Evolutionary conservation across 2,797 vertebrate genomes (phyloP).

Genomic region (Pangasius larnaudii): DNA sequence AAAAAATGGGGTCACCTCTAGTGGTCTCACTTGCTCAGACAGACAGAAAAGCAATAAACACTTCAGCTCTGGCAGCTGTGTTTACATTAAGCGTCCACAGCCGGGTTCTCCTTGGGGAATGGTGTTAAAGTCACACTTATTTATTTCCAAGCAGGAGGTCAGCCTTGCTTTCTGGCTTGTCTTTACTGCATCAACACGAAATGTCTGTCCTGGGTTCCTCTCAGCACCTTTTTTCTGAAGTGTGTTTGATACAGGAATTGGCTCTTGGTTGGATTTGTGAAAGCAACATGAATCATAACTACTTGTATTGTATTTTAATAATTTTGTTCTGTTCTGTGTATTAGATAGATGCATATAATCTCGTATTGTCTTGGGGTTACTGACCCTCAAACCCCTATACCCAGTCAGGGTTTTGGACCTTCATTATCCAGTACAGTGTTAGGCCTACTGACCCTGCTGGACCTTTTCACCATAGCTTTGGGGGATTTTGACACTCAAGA

Average conservation of each 20-base stretch:
- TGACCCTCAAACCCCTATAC: neutral
- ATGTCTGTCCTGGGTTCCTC: neutral
- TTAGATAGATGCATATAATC: neutral
- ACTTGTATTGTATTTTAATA: neutral
- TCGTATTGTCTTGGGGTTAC: neutral
- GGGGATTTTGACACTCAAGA: neutral
- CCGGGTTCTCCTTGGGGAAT: constrained; percentile 24
- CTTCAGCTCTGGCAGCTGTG: constrained; percentile 33
- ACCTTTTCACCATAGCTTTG: neutral
- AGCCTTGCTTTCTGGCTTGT: constrained; percentile 27
- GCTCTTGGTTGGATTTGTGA: neutral
- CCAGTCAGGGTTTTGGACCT: neutral
- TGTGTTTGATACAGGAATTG: neutral
- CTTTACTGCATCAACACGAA: constrained; percentile 24
- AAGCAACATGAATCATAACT: neutral
- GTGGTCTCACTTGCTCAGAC: constrained; percentile 11
- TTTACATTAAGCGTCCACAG: constrained; percentile 36
- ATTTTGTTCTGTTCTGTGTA: neutral
- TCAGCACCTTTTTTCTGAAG: neutral
- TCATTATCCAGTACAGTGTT: neutral
- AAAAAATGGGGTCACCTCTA: constrained; percentile 41
- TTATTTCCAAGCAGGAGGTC: constrained; percentile 45
- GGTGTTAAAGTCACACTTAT: constrained; percentile 41
- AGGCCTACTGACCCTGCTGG: neutral
- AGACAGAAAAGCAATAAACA: constrained; percentile 74